A percentile compares a stretch with the other conserved stretches of the same genome.
These are phyloP conservation scores for Aurelia aurita complex sp. Pacific DNA, from an alignment of 30 jellyfish, hydroid and myxozoan species.

Conservation along the genomic window DNA sequence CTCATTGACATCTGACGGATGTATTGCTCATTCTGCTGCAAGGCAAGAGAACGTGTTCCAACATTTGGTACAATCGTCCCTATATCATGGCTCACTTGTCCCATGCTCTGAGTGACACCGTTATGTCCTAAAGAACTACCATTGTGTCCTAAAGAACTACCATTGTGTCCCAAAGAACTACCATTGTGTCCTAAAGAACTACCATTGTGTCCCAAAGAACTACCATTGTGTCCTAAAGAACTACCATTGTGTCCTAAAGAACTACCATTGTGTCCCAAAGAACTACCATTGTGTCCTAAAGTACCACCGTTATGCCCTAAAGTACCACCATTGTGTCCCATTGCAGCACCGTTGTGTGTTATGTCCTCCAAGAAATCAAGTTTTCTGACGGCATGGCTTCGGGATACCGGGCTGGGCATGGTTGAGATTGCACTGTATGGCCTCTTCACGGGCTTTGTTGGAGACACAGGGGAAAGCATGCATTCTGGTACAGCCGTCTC, in stretches of 20 bases:
- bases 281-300: too few species aligned
- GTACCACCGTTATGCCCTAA: too few species aligned
- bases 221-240: background rate
- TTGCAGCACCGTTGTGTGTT: slow-evolving; percentile 8
- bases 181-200: too few species aligned
- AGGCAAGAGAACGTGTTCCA: slow-evolving; percentile 26
- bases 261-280: too few species aligned
- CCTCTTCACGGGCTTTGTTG: slow-evolving; percentile 69
- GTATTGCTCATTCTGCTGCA: slow-evolving; percentile 63
- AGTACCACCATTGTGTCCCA: background rate
- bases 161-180: background rate
- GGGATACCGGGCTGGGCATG: slow-evolving; percentile 23
- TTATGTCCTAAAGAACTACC: too few species aligned
- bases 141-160: slow-evolving; percentile 2
- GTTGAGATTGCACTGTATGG: slow-evolving; percentile 60
- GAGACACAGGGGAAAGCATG: slow-evolving; percentile 75
- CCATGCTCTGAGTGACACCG: slow-evolving; percentile 30
- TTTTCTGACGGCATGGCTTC: slow-evolving; percentile 47
- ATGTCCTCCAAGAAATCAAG: slow-evolving; percentile 41
- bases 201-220: background rate
- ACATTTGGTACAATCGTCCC: slow-evolving; percentile 23
- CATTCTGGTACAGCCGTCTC: slow-evolving; percentile 71
- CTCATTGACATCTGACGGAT: slow-evolving; percentile 45
- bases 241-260: background rate
- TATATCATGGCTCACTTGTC: slow-evolving; percentile 13